A percentile compares a stretch with the other conserved stretches of the same genome.
Evolutionary conservation across 2,888 invertebrate genomes (phyloP).

Genomic region (Amphipyra tragopoginis): DNA sequence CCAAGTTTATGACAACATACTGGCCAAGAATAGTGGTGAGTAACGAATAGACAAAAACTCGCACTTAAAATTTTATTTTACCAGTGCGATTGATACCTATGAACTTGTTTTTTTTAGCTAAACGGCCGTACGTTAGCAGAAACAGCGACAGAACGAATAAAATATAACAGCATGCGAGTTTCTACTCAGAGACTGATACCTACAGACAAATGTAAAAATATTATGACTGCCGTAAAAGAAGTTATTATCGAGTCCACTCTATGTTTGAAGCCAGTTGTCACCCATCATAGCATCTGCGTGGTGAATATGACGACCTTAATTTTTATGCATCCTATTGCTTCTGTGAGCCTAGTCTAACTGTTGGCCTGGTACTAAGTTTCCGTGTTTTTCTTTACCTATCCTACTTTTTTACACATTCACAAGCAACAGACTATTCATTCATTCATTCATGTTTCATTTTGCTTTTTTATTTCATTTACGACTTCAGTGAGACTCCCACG

Average conservation of each 20-base stretch:
- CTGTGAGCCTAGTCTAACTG: slow-evolving; percentile 43
- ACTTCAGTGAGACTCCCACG: no score
- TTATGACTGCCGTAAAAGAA: slow-evolving; percentile 58
- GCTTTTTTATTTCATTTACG: no score
- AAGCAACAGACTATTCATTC: no score
- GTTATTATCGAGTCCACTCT: slow-evolving; percentile 66
- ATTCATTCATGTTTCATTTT: no score
- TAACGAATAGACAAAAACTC: slow-evolving; percentile 23
- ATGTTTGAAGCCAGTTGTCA: slow-evolving; percentile 74
- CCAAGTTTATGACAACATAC: slow-evolving; percentile 77
- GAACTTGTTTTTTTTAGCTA: slow-evolving; percentile 62
- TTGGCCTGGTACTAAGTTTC: slow-evolving; percentile 34
- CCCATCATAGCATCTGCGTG: slow-evolving; percentile 76
- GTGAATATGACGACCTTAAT: slow-evolving; percentile 63
- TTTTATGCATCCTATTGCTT: slow-evolving; percentile 20
- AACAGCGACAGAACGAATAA: slow-evolving; percentile 74
- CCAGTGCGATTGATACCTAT: neutral
- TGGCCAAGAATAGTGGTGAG: slow-evolving; percentile 84
- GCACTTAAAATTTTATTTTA: neutral
- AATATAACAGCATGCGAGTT: slow-evolving; percentile 75
- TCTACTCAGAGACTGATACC: slow-evolving; percentile 77
- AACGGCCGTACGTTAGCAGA: slow-evolving; percentile 68
- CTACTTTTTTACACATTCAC: no score
- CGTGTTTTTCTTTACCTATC: slow-evolving; percentile 1
- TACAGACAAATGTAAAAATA: slow-evolving; percentile 61